Conservation (phyloP, 2,888 invertebrate genomes). For the Orthonychiurus folsomi region DNA sequence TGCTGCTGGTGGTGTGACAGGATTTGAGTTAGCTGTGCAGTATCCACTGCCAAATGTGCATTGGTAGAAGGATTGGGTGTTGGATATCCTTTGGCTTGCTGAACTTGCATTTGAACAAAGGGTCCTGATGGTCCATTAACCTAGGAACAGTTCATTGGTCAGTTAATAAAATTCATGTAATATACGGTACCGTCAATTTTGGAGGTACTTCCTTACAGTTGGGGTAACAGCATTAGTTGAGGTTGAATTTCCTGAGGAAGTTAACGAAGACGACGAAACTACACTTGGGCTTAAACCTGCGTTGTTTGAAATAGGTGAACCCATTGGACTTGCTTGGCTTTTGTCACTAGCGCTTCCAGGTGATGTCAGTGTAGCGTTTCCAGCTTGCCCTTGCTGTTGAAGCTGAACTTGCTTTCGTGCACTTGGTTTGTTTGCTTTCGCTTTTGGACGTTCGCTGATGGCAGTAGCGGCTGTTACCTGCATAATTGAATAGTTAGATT, state of each 20-base stretch:
- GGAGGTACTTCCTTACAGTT: constrained; percentile 8
- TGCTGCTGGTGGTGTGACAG: constrained; percentile 38
- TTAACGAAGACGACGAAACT: too few species aligned
- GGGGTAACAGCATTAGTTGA: constrained; percentile 30
- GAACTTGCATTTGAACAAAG: constrained; percentile 32
- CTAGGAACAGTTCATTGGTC: background rate
- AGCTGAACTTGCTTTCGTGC: constrained; percentile 44
- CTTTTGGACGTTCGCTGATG: constrained; percentile 74
- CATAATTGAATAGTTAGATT: too few species aligned
- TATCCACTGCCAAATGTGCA: constrained; percentile 23
- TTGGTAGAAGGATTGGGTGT: constrained; percentile 9
- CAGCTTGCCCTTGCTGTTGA: constrained; percentile 43
- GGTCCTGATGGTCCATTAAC: background rate
- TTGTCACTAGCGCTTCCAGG: constrained; percentile 16
- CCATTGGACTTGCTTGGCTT: constrained; percentile 15
- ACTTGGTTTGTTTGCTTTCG: constrained; percentile 48
- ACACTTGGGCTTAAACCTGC: constrained; percentile 5
- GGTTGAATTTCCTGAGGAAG: constrained; percentile 37
- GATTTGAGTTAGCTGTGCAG: constrained; percentile 32
- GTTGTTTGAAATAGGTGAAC: constrained; percentile 3
- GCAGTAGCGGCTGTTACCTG: constrained; percentile 50
- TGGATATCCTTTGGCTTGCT: constrained; percentile 26
- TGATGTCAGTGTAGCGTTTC: constrained; percentile 6
- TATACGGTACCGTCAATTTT: constrained; percentile 2
- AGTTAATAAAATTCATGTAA: background rate